A percentile compares a stretch with the other conserved stretches of the same genome.
phyloP scores from a whole-genome alignment of 2,888 invertebrate species.

The Tachystola acroxantha region DNA sequence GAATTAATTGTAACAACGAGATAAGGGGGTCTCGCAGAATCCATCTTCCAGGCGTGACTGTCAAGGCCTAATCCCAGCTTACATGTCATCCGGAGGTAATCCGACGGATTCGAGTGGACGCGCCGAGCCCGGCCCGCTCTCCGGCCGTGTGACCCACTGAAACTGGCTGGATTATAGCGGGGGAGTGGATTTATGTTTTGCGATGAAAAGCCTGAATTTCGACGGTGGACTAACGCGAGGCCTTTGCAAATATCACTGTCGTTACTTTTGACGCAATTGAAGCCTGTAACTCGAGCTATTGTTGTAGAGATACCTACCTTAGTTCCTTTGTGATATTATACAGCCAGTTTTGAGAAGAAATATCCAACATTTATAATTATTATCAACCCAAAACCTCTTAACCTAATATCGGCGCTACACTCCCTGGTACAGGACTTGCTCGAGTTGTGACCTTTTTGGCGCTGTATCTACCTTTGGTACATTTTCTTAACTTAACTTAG shows the following conservation, averaged over 20 bases:
- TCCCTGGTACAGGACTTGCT: too few species aligned
- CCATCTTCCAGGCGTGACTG: constrained; percentile 24
- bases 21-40: constrained; percentile 16
- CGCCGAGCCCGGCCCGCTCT: constrained; percentile 12
- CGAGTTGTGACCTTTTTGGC: too few species aligned
- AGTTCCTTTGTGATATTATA: too few species aligned
- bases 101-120: constrained; percentile 22
- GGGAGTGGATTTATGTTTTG: constrained; percentile 1
- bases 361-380: too few species aligned
- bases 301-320: too few species aligned
- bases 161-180: constrained; percentile 1
- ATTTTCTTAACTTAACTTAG: too few species aligned
- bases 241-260: too few species aligned
- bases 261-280: neutral
- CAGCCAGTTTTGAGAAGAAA: too few species aligned
- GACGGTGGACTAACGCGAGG: neutral
- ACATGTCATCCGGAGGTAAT: constrained; percentile 22
- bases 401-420: too few species aligned
- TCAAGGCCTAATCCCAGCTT: constrained; percentile 23
- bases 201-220: neutral
- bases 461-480: too few species aligned
- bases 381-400: too few species aligned
- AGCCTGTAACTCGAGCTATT: neutral
- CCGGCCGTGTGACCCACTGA: neutral
- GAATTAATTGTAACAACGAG: constrained; percentile 29